These are phyloP conservation scores for Drosophila algonquin DNA, from an alignment of 2,888 invertebrate genomes.

Conservation along the genomic window DNA sequence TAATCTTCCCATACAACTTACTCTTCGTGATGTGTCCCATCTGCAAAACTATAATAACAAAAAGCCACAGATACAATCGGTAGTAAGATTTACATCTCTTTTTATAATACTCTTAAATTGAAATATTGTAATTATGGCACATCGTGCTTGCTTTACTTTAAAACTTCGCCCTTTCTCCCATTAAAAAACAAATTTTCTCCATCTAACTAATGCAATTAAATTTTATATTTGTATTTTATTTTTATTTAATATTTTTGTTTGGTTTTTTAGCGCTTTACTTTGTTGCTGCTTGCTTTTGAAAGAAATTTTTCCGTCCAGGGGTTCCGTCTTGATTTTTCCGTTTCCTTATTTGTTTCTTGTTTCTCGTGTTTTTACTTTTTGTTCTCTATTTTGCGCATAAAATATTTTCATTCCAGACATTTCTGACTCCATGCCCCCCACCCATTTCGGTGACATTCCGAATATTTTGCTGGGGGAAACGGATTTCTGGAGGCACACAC, in stretches of 20 bases:
- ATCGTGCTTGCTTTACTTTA: too few relatives aligned
- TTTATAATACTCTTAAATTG: too few relatives aligned
- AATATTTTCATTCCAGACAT: conserved; percentile 37
- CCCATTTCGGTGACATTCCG: conserved; percentile 14
- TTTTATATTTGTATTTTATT: conserved; percentile 67
- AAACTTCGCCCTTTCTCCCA: neutral
- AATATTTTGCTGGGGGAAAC: neutral
- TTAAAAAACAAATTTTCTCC: conserved; percentile 14
- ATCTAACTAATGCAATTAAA: conserved; percentile 47
- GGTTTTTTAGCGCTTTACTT: conserved; percentile 54
- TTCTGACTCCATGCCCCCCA: neutral
- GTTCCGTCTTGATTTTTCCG: conserved; percentile 19
- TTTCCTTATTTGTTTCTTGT: neutral
- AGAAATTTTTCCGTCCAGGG: conserved; percentile 57
- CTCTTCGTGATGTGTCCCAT: too few relatives aligned
- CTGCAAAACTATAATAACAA: too few relatives aligned
- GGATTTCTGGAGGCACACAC: conserved; percentile 30
- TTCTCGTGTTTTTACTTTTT: neutral
- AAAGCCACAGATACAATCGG: too few relatives aligned
- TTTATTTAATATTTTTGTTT: conserved; percentile 66
- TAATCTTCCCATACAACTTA: too few relatives aligned
- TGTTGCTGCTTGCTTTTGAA: conserved; percentile 56
- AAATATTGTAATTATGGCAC: too few relatives aligned
- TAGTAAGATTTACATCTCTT: too few relatives aligned
- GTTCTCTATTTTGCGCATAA: conserved; percentile 33